These are phyloP conservation scores for Acrocephalus kingi DNA, from an alignment of 2,113 vertebrate genomes.

Conservation along the genomic window DNA sequence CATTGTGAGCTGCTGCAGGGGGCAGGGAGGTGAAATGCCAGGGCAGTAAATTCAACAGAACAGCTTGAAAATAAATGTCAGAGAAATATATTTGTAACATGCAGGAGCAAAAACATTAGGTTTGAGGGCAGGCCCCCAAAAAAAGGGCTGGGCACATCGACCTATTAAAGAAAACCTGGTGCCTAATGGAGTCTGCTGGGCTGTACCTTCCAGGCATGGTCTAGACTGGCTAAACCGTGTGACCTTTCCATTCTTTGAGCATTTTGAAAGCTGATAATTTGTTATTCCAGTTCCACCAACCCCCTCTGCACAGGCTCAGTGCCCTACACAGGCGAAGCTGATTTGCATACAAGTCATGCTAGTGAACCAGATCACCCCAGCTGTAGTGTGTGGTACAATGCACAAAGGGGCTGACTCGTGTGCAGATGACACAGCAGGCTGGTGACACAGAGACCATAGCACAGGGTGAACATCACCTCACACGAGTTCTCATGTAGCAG, in stretches of 20 bases:
- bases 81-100: neutral
- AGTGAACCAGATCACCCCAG: neutral
- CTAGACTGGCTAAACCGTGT: slow-evolving; percentile 3
- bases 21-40: neutral
- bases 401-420: neutral
- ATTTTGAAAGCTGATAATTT: slow-evolving; percentile 6
- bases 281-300: neutral
- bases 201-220: slow-evolving; percentile 5
- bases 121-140: neutral
- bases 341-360: neutral
- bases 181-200: neutral
- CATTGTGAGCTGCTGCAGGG: neutral
- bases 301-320: neutral
- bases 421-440: neutral
- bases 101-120: neutral
- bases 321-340: neutral
- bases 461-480: neutral
- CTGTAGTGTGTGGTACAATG: neutral
- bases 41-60: neutral
- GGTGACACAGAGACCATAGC: neutral
- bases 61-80: neutral
- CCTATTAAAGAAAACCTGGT: neutral
- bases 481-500: neutral
- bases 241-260: slow-evolving; percentile 13
- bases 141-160: neutral